These are phyloP conservation scores for Accipiter virgatus DNA, from an alignment of 2,113 vertebrate genomes.

Conservation along the genomic window DNA sequence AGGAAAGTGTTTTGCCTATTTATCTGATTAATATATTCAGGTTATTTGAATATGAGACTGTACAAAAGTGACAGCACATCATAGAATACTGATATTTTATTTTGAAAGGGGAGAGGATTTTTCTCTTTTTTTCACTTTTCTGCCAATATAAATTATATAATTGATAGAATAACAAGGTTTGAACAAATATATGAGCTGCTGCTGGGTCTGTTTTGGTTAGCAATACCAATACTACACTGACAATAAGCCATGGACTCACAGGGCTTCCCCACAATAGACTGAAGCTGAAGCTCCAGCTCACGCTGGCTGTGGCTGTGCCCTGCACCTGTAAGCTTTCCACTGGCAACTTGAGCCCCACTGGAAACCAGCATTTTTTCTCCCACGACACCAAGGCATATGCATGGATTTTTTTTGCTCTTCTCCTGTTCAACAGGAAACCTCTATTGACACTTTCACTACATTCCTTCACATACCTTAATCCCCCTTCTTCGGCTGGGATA, in stretches of 20 bases:
- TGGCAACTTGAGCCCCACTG: not conserved
- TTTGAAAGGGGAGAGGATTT: not conserved
- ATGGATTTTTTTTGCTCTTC: not conserved
- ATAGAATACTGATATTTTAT: not conserved
- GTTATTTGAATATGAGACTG: not conserved
- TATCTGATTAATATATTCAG: not conserved
- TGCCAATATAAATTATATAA: not conserved
- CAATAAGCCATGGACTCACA: not conserved
- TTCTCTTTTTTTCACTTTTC: not conserved
- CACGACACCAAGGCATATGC: not conserved
- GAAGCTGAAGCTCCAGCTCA: not conserved
- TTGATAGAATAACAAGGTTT: not conserved
- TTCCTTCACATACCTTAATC: not conserved
- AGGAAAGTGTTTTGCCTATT: not conserved
- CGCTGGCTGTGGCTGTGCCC: not conserved
- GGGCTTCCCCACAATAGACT: rapidly evolving
- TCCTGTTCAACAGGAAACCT: not conserved
- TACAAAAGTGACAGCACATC: not conserved
- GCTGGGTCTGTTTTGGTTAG: not conserved
- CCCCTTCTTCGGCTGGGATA: not conserved
- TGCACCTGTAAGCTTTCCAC: not conserved
- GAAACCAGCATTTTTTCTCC: not conserved
- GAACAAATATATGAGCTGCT: not conserved
- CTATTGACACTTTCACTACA: not conserved
- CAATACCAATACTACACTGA: not conserved